Evolutionary conservation across 2,797 vertebrate genomes (phyloP).

Genomic region (Aulostomus chinensis): DNA sequence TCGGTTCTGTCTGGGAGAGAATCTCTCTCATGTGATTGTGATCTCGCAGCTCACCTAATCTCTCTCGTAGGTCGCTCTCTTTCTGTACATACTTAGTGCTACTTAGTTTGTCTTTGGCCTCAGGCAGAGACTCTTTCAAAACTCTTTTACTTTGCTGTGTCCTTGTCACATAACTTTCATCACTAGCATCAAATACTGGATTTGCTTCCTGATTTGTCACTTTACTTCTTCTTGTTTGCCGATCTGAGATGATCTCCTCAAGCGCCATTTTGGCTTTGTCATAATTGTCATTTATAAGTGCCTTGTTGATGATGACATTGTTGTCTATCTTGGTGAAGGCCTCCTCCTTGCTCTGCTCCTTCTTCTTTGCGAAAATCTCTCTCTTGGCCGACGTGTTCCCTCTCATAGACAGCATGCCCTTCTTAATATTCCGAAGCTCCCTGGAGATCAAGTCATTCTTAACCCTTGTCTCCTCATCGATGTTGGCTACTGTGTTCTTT

Average conservation of each 20-base stretch:
- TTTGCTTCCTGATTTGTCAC: constrained; percentile 24
- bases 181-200: background rate
- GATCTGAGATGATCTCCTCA: constrained; percentile 77
- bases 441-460: constrained; percentile 71
- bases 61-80: constrained; percentile 55
- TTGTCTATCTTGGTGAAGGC: constrained; percentile 47
- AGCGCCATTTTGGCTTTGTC: constrained; percentile 78
- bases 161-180: constrained; percentile 26
- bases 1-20: constrained; percentile 61
- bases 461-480: constrained; percentile 52
- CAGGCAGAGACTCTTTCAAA: constrained; percentile 10
- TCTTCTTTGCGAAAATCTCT: constrained; percentile 65
- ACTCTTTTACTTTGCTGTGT: constrained; percentile 28
- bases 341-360: constrained; percentile 44
- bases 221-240: constrained; percentile 59
- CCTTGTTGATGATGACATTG: constrained; percentile 62
- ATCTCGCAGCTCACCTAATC: constrained; percentile 61
- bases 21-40: constrained; percentile 65
- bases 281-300: constrained; percentile 74
- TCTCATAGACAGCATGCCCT: constrained; percentile 71
- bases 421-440: constrained; percentile 70
- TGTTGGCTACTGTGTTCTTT: constrained; percentile 45
- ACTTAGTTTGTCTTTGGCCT: constrained; percentile 29
- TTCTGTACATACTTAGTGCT: constrained; percentile 2
- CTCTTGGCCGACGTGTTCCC: constrained; percentile 74